Evolutionary conservation across 1,140 invertebrate species (phyloP).

Genomic region (Drosophila bocki): DNA sequence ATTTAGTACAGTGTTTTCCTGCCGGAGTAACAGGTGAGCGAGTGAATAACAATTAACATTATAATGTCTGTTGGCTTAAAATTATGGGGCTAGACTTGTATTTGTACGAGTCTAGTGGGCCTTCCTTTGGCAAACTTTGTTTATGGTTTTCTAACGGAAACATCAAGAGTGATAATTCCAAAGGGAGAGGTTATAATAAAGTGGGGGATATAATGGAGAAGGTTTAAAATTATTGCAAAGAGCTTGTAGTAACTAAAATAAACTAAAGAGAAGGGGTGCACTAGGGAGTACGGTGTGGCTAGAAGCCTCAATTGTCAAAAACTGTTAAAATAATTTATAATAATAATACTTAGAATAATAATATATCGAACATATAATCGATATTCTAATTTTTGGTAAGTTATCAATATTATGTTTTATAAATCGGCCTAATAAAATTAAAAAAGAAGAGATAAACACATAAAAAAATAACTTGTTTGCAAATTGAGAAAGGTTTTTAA

Average conservation of each 20-base stretch:
- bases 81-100: constrained; percentile 26
- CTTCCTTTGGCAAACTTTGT: constrained; percentile 23
- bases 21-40: constrained; percentile 31
- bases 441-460: too few relatives aligned
- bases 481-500: too few relatives aligned
- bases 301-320: neutral
- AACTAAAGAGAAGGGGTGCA: neutral
- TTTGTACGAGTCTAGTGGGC: neutral
- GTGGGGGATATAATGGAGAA: neutral
- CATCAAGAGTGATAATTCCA: constrained; percentile 7
- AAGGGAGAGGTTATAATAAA: constrained; percentile 5
- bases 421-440: too few relatives aligned
- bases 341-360: neutral
- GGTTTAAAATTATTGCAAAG: neutral
- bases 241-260: neutral
- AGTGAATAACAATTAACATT: constrained; percentile 58
- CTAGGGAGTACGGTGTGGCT: neutral
- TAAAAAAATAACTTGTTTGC: too few relatives aligned
- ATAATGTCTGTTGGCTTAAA: constrained; percentile 34
- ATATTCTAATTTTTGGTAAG: too few relatives aligned
- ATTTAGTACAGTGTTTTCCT: constrained; percentile 50
- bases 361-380: too few relatives aligned
- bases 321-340: neutral
- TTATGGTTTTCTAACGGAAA: constrained; percentile 27
- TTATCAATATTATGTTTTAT: too few relatives aligned